Base-by-base conservation (phyloP, 2,888 invertebrate species). In the Drosophila hamatofila region DNA sequence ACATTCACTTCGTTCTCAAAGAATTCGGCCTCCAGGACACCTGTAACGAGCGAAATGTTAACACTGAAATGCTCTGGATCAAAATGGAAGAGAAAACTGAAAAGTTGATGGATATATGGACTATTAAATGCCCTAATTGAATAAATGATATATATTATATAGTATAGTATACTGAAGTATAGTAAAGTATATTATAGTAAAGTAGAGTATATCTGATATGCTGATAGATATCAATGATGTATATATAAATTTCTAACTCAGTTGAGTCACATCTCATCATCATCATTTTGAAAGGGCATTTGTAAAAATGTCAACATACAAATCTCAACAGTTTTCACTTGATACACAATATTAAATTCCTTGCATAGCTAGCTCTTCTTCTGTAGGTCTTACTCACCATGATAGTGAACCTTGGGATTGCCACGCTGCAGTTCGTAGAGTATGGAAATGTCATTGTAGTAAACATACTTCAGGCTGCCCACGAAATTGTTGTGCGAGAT, bases 381-480 rank as follows among this genome's bases (percentile, higher is more conserved):
- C 37, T 3, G 9, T 14, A 7, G 18, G 12, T 3, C 16, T 2
- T 12, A 89, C 92, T 85, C 80, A 93, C 93, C 95, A 80, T 96
- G 96, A 90, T 96, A 96, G 91, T 96, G 96, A 14, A 96, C 97
- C 94, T 97, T 97, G 27, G 97, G 97, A 92, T 97, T 97, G 78
- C 96, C 95, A 83, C 96, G 96, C 83, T 97, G 96, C 72, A 98
- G 93, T 90, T 97, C 97, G 91, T 98, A 97, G 72, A 98, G 94
- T 78, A 98, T 97, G 0, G 97, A 97, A 35, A 97, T 96, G 90
- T 98, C 97, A 92, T 98, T 98, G 93, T 97, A 98, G 92, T 97
- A 98, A 52, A 98, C 97, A 92, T 97, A 97, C 91, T 97, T 97
- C 41, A 98, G 92, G 82, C 97, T 97, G 27, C 98, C 97, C 81